These are phyloP conservation scores for Zapornia atra DNA, from an alignment of 2,113 vertebrate species.

Conservation along the genomic window DNA sequence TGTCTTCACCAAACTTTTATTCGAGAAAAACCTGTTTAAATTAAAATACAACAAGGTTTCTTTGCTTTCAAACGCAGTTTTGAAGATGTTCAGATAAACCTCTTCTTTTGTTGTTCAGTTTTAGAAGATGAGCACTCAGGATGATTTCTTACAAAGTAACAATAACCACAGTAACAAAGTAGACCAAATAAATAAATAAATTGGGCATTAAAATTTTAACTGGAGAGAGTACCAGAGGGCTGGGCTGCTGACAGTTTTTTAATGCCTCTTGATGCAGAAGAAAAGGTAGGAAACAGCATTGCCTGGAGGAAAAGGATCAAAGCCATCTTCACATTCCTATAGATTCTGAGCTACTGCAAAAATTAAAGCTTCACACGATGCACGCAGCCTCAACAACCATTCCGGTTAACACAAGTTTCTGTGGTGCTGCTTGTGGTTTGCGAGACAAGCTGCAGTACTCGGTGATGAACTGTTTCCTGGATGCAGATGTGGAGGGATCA, in stretches of 20 bases:
- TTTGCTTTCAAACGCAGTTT: neutral
- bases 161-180: neutral
- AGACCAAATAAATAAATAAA: neutral
- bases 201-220: neutral
- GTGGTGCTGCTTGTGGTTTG: neutral
- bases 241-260: neutral
- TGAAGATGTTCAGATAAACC: neutral
- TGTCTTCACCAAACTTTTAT: neutral
- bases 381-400: neutral
- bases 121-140: neutral
- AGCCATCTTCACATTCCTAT: neutral
- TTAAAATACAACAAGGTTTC: neutral
- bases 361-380: neutral
- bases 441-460: neutral
- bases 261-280: neutral
- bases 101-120: neutral
- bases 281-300: neutral
- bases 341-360: neutral
- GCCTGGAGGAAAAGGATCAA: neutral
- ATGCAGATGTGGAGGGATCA: too few species aligned
- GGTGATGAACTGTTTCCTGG: neutral
- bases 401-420: neutral
- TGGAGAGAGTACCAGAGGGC: neutral
- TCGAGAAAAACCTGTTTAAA: neutral
- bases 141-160: neutral